Conservation (phyloP, 2,888 invertebrate species). For the Erynnis tages region DNA sequence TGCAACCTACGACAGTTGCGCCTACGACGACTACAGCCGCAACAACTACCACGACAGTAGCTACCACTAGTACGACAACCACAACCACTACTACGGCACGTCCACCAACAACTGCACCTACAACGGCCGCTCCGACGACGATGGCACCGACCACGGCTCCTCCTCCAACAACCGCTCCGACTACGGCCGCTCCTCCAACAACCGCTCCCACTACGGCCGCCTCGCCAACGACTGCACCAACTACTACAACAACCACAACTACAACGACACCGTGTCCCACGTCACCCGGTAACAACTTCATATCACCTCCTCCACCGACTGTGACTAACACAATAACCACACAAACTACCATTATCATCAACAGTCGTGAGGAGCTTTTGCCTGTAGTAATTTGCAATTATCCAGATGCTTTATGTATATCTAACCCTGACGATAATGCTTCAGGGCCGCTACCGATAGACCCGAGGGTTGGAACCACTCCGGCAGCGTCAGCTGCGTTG, state of each 20-base stretch:
- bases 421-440: constrained; percentile 68
- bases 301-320: constrained; percentile 29
- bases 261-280: constrained; percentile 33
- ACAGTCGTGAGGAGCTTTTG: constrained; percentile 56
- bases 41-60: constrained; percentile 23
- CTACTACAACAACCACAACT: constrained; percentile 31
- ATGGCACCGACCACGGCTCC: constrained; percentile 26
- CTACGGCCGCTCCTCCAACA: constrained; percentile 39
- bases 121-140: constrained; percentile 37
- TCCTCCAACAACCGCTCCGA: constrained; percentile 52
- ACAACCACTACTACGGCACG: constrained; percentile 35
- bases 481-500: constrained; percentile 52
- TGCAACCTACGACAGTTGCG: constrained; percentile 58
- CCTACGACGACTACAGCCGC: constrained; percentile 39
- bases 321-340: constrained; percentile 31
- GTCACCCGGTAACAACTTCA: constrained; percentile 33
- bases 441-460: constrained; percentile 71
- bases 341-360: constrained; percentile 33
- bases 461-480: constrained; percentile 72
- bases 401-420: constrained; percentile 68
- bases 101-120: constrained; percentile 55
- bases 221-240: constrained; percentile 33
- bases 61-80: constrained; percentile 29
- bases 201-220: constrained; percentile 28
- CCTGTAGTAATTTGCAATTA: constrained; percentile 66